Evolutionary conservation across 1,140 invertebrate species (phyloP).

Genomic region (Anoplophora glabripennis): DNA sequence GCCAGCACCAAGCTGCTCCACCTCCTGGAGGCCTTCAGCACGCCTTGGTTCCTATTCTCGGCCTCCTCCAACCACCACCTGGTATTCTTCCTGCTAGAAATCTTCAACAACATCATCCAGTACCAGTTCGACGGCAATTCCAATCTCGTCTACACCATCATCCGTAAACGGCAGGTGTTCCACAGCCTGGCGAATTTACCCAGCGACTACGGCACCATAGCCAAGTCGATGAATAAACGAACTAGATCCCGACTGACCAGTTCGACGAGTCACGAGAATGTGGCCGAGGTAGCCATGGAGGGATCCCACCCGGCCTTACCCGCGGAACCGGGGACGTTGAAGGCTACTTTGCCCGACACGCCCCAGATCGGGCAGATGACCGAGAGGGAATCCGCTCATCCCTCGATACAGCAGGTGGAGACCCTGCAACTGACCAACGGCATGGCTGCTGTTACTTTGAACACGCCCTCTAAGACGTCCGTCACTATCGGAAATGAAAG

Average conservation of each 20-base stretch:
- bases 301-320: constrained; percentile 80
- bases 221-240: constrained; percentile 74
- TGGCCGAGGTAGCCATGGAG: constrained; percentile 72
- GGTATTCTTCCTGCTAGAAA: constrained; percentile 97
- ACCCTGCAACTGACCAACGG: constrained; percentile 41
- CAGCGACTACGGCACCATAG: constrained; percentile 85
- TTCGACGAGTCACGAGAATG: constrained; percentile 46
- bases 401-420: constrained; percentile 48
- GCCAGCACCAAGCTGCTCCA: constrained; percentile 96
- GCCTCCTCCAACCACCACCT: constrained; percentile 96
- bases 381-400: constrained; percentile 87
- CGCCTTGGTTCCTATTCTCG: constrained; percentile 98
- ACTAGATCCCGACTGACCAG: constrained; percentile 28
- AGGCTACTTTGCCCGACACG: constrained; percentile 76
- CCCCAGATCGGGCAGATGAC: constrained; percentile 90
- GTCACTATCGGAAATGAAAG: constrained; percentile 25
- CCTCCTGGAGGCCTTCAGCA: constrained; percentile 96
- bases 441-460: constrained; percentile 40
- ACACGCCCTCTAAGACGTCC: constrained; percentile 37
- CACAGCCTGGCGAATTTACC: constrained; percentile 94
- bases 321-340: constrained; percentile 86
- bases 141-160: constrained; percentile 98
- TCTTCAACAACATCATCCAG: constrained; percentile 99
- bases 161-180: constrained; percentile 96
- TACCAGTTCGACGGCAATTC: constrained; percentile 99